Evolutionary conservation across 2,797 vertebrate genomes (phyloP), one percentile per base, ranked within the genome.

Genomic region (Phrynocephalus guinanensis): DNA sequence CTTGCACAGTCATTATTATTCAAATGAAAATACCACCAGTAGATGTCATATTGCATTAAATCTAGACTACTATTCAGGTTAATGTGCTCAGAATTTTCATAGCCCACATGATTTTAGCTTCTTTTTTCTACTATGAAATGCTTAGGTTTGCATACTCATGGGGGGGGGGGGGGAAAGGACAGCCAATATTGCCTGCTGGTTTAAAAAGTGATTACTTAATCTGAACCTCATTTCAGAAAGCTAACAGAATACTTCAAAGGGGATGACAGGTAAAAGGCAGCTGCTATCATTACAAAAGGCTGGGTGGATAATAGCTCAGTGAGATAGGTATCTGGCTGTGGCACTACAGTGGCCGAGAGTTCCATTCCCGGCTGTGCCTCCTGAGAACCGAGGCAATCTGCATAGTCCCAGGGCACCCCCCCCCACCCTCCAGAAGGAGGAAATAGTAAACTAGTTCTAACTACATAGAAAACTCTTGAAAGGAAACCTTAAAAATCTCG

Each of bases 1-100:
- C 71, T 70, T 68, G 30, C 87, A 92, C 72, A 93, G 67, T 71
- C 86, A 48, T 84, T 83, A 6, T 26, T 87, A 87, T 87, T 88
- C 26, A 15, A 68, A 86, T 52, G 77, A 79, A 48, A 63, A 89
- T 88, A 56, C 90, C 60, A 66, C 0, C 24, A 30, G 56, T 9
- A 52, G 52, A 63, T 8, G 44, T 82, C 79, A 87, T 67, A 75
- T 20, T 83, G 50, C 88, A 87, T 87, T 79, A 90, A 89, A 87
- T 26, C 85, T 30, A 11, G 90, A 79, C 90, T 80, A 38, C 84
- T 92, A 84, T 88, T 88, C n/a, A 83, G 76, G 86, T 67, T 68
- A 22, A 38, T 72, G 44, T 91, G 90, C 15, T 56, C 18, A 18
- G 38, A 66, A 24, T 56, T 60, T 6, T 44, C 66, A 18, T 28